Conservation (phyloP, 2,888 invertebrate genomes). For the Heliconius hortense region DNA sequence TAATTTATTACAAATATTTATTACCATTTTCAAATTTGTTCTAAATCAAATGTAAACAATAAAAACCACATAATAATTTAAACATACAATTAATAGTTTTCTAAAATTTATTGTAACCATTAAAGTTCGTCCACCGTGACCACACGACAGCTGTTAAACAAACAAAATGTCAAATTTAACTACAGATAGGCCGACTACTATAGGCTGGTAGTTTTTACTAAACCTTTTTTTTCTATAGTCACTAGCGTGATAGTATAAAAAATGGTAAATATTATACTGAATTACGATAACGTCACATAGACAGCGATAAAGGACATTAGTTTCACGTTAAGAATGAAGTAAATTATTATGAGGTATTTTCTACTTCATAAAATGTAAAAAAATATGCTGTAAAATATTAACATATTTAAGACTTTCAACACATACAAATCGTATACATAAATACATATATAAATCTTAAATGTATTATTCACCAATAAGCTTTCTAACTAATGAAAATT, state of each 20-base stretch:
- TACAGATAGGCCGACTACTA: conserved; percentile 22
- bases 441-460: not conserved
- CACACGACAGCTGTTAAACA: conserved; percentile 39
- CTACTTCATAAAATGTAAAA: not conserved
- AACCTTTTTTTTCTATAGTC: not conserved
- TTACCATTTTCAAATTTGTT: conserved; percentile 8
- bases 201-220: not conserved
- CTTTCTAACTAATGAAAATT: not conserved
- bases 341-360: not conserved
- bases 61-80: conserved; percentile 30
- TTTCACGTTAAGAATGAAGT: not conserved
- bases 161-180: conserved; percentile 42
- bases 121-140: conserved; percentile 36
- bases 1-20: conserved; percentile 11
- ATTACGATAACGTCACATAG: no score
- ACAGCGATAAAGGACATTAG: not conserved
- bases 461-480: not conserved
- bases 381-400: no score
- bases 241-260: not conserved
- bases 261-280: no score
- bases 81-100: conserved; percentile 32
- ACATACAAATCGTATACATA: not conserved
- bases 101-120: conserved; percentile 35
- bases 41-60: conserved; percentile 20
- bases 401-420: no score